Percentiles rank a stretch among this genome's conserved stretches.
Evolutionary conservation across 2,113 vertebrate species (phyloP).

Genomic region (Tylochromis polylepis): DNA sequence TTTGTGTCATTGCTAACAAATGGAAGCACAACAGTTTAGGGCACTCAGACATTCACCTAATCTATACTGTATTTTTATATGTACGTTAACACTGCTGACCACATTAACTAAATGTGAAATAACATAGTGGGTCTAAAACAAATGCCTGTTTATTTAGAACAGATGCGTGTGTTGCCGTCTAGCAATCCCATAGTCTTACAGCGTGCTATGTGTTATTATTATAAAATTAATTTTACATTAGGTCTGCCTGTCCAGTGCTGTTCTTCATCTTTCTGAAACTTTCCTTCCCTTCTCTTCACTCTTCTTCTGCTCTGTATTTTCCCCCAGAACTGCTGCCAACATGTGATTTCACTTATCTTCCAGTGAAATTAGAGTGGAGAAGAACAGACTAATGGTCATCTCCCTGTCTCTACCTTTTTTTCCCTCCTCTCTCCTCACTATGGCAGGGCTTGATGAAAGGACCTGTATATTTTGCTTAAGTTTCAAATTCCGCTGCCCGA

Average conservation of each 20-base stretch:
- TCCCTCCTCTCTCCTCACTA: slow-evolving; percentile 30
- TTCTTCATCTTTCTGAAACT: slow-evolving; percentile 1
- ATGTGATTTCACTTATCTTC: slow-evolving; percentile 74
- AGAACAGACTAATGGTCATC: slow-evolving; percentile 65
- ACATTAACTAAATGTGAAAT: background rate
- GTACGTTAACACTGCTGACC: background rate
- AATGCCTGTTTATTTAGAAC: background rate
- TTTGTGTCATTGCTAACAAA: background rate
- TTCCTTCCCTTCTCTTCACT: background rate
- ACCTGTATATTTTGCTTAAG: slow-evolving; percentile 69
- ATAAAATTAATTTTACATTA: background rate
- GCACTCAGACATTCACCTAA: background rate
- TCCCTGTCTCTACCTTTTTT: slow-evolving; percentile 47
- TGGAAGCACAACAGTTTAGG: background rate
- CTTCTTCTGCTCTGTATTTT: slow-evolving; percentile 4
- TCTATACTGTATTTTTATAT: background rate
- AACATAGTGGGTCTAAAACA: background rate
- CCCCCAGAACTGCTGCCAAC: slow-evolving; percentile 44
- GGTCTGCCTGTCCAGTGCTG: background rate
- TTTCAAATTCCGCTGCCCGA: slow-evolving; percentile 61
- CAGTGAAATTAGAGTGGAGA: slow-evolving; percentile 62
- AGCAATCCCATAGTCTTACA: background rate
- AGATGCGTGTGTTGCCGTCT: background rate
- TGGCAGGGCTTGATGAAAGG: slow-evolving; percentile 64
- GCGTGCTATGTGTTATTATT: background rate